Base-by-base conservation (phyloP, 2,113 vertebrate genomes). In the Vulpes lagopus region DNA sequence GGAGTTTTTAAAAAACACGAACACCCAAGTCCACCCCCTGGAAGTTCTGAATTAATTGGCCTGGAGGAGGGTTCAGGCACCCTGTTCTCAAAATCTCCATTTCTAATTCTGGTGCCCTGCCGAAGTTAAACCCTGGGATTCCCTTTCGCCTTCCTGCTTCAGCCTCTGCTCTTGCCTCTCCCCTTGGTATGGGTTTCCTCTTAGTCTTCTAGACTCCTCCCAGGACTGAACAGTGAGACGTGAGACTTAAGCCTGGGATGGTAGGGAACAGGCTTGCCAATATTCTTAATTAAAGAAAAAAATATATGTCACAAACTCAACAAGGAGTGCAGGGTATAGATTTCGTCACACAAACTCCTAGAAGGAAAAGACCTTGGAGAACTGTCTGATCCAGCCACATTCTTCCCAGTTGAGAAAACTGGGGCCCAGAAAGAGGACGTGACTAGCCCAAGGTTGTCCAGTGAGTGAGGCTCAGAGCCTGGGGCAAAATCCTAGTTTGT, bases 331-430 rank as follows among this genome's bases (percentile, higher is more conserved):
- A 11, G 32, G 38, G 20, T 19, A 14, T 57, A 64, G 20, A 74
- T 49, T 32, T 49, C 57, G 43, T 67, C 35, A 71, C 49, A 30
- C 20, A 25, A 14, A 7, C 19, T 23, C 38, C 30, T 62, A 67
- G 79, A 79, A 79, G 71, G 62, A 11, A 23, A 57, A 20, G 57
- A 30, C 84, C 14, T 79, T 15, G 27, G 60, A 53, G 23, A 78
- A 49, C 19, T 5, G 2, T 69, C 74, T 80, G 19, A 10, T 53
- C n/a, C 71, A 11, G n/a, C 27, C 71, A 27, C 5, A 2, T 14
- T 12, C 80, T 86, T 94, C 73, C 76, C 64, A 82, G n/a, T 1
- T 81, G 49, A 67, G 53, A 35, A 91, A 92, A 89, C 14, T 22
- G 51, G 94, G 73, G 27, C 79, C 43, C 38, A 14, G 32, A 60